Evolutionary conservation across 2,888 invertebrate species (phyloP), one percentile per base, ranked within the genome.

Genomic region (Trachelus iudaicus): DNA sequence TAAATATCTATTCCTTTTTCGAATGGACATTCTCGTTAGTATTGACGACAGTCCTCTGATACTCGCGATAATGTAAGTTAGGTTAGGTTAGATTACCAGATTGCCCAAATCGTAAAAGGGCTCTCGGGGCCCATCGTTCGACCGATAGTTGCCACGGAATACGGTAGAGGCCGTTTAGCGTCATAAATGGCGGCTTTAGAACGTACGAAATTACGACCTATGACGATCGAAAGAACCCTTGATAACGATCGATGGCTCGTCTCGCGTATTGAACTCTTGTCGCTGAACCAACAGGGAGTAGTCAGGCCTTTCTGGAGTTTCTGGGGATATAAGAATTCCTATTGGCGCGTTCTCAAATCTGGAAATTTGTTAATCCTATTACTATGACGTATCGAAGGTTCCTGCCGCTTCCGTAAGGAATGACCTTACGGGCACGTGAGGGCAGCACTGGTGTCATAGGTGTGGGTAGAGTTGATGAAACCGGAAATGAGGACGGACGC

Each of bases 241-340:
- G 56, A 15, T 56, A 56, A 56, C 15, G 23, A 23, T 56, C 56
- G 15, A 9, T 9, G 56, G 23, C 56, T 56, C 9, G 56, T 56
- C 23, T 23, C 56, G 56, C 9, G 6, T 56, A 23, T 56, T 23
- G 56, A 56, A 56, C 56, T 56, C 40, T 56, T 56, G 9, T 71
- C 4, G 4, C 12, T 31, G 31, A 56, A 31, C 13, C 11, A 76
- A 77, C 76, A 75, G 78, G 82, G 81, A 76, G 34, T 77, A 81
- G 82, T 83, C 81, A 83, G 86, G 88, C 87, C 84, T 87, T 89
- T 82, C 34, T 88, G 87, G 86, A 87, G 87, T 87, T 89, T 89
- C 86, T 87, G 85, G 87, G 87, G 86, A 84, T 87, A 86, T 89
- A 87, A 88, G 88, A 86, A 88, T 89, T 89, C 87, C 84, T 83